Evolutionary conservation across 92 coral and sea anemone species (phyloP), one percentile per base, ranked within the genome.

Genomic region (Siderastrea siderea): DNA sequence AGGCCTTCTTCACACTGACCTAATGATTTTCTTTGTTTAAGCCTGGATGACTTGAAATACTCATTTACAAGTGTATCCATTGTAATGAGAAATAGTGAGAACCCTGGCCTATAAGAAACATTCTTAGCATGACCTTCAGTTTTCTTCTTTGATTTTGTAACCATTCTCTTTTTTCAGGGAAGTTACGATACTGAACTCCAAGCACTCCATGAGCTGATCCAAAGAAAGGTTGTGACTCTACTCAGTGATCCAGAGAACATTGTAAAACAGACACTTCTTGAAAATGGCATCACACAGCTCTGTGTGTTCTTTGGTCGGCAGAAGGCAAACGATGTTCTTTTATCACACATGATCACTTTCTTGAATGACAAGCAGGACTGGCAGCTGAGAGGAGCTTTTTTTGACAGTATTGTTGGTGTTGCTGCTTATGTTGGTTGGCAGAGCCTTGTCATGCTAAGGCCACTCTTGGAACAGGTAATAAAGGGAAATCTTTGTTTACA

Each of bases 341-440:
- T 97, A 79, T 97, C 99, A 0, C 99, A 97, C 67, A 97, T 97
- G 99, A 97, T 97, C 69, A 97, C 99, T 1, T 97, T 97, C 83
- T 87, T 97, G 47, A 97, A 97, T 78, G 99, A 97, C 83, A 97
- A 97, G 63, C 96, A 93, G 65, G 99, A 97, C 78, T 97, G 98
- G 99, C 99, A 97, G 81, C 88, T 97, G 47, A 90, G 99, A 12
- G 99, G 98, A 43, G 98, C 98, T 0, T 97, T 97, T 88, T 97
- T 97, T 76, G 99, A 97, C 74, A 97, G 99, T 47, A 97, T 97
- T 17, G 99, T 97, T 45, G 99, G 99, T 4, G 98, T 97, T 3
- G 99, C 99, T 57, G 98, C 99, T 0, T 97, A 97, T 46, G 99
- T 98, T 17, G 99, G 99, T 1, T 98, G 99, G 99, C 99, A 98